phyloP scores from a whole-genome alignment of 2,797 vertebrate species.

The Rhyacichthys aspro region DNA sequence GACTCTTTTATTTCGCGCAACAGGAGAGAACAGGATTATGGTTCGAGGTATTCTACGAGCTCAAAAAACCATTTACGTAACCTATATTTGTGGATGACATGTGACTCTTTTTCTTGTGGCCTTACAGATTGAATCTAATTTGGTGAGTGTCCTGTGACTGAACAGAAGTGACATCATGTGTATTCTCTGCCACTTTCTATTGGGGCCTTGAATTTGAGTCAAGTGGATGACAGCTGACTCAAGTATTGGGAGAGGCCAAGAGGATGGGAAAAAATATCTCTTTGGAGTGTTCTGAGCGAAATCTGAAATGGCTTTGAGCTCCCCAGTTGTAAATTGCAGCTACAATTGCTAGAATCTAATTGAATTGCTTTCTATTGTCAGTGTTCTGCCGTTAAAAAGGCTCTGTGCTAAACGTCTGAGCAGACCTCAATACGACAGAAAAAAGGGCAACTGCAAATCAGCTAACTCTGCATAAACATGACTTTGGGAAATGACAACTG shows the following conservation, averaged over 20 bases:
- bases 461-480: too few species aligned
- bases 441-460: too few species aligned
- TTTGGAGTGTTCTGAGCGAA: slow-evolving; percentile 5
- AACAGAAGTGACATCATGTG: slow-evolving; percentile 34
- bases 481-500: too few species aligned
- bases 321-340: slow-evolving; percentile 30
- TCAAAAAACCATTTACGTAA: slow-evolving; percentile 11
- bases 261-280: slow-evolving; percentile 22
- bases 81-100: not conserved
- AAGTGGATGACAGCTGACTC: slow-evolving; percentile 26
- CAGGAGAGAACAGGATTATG: not conserved
- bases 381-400: not conserved
- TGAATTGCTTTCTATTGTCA: slow-evolving; percentile 19
- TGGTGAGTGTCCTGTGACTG: slow-evolving; percentile 26
- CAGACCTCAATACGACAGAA: too few species aligned
- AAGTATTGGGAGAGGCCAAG: not conserved
- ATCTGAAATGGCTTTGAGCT: slow-evolving; percentile 21
- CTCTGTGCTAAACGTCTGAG: too few species aligned
- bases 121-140: slow-evolving; percentile 24
- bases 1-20: slow-evolving; percentile 28
- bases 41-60: slow-evolving; percentile 16
- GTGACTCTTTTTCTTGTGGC: slow-evolving; percentile 9
- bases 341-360: slow-evolving; percentile 13
- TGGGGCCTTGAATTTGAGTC: slow-evolving; percentile 20
- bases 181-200: slow-evolving; percentile 21